Evolutionary conservation across 2,113 vertebrate genomes (phyloP).

Genomic region (Cacatua alba): DNA sequence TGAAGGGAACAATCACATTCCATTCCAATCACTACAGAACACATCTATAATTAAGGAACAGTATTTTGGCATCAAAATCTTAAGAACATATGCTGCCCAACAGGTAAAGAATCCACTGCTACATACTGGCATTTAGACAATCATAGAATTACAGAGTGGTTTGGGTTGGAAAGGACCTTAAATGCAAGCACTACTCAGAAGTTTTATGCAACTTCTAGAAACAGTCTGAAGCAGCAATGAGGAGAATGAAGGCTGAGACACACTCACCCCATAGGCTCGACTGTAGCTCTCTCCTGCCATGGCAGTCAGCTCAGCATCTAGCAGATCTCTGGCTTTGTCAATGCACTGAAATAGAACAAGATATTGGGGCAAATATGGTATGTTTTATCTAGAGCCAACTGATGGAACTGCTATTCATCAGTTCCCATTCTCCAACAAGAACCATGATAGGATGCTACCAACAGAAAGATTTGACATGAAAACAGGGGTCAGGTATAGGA

Average conservation of each 20-base stretch:
- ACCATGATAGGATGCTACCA: not conserved
- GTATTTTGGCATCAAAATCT: not conserved
- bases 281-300: constrained; percentile 99
- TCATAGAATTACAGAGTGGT: not conserved
- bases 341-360: constrained; percentile 83
- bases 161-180: not conserved
- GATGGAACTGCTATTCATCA: not conserved
- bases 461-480: not conserved
- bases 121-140: not conserved
- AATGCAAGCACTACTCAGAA: not conserved
- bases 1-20: constrained; percentile 75
- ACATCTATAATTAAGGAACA: not conserved
- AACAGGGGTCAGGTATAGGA: not conserved
- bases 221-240: not conserved
- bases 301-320: constrained; percentile 95
- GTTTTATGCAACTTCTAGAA: not conserved
- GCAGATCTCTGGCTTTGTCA: constrained; percentile 96
- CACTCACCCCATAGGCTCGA: constrained; percentile 92
- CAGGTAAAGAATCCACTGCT: not conserved
- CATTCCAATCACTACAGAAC: constrained; percentile 51
- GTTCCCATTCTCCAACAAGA: not conserved
- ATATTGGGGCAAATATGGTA: not conserved
- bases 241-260: not conserved
- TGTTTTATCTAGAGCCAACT: not conserved
- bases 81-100: not conserved